These are phyloP conservation scores for Rhinoptilus africanus DNA, from an alignment of 2,113 vertebrate species.

Conservation along the genomic window DNA sequence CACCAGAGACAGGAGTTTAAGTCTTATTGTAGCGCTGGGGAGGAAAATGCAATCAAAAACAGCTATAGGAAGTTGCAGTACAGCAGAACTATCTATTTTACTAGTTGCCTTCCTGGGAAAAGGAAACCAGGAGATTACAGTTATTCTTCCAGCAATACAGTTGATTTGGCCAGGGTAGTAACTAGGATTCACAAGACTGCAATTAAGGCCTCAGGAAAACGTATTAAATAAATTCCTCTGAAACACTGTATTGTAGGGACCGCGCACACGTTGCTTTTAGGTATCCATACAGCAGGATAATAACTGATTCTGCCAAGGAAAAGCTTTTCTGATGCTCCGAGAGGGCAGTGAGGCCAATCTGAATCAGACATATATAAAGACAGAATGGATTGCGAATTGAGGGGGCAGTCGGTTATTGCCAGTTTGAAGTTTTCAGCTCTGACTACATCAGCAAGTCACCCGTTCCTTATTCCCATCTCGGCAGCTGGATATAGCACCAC, in stretches of 20 bases:
- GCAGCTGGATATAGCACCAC: neutral
- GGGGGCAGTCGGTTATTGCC: neutral
- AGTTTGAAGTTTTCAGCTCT: neutral
- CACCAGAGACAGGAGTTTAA: constrained; percentile 23
- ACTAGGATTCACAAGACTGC: constrained; percentile 3
- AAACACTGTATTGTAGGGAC: neutral
- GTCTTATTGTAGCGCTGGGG: constrained; percentile 18
- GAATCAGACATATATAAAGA: neutral
- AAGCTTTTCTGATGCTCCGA: neutral
- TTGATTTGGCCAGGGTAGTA: constrained; percentile 28
- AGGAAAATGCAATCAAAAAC: constrained; percentile 51
- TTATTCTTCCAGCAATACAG: constrained; percentile 15
- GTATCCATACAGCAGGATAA: neutral
- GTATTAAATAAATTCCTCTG: neutral
- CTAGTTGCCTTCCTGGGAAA: constrained; percentile 25
- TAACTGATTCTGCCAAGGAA: neutral
- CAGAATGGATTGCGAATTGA: neutral
- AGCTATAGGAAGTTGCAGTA: constrained; percentile 27
- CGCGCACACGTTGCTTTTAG: neutral
- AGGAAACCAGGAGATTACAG: constrained; percentile 26
- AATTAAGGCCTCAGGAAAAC: constrained; percentile 14
- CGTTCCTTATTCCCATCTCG: neutral
- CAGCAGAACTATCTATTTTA: constrained; percentile 30
- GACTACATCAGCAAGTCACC: neutral
- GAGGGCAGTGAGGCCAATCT: neutral